A percentile compares a stretch with the other conserved stretches of the same genome.
phyloP scores from a whole-genome alignment of 2,888 invertebrate species.

The Agonopterix arenella region DNA sequence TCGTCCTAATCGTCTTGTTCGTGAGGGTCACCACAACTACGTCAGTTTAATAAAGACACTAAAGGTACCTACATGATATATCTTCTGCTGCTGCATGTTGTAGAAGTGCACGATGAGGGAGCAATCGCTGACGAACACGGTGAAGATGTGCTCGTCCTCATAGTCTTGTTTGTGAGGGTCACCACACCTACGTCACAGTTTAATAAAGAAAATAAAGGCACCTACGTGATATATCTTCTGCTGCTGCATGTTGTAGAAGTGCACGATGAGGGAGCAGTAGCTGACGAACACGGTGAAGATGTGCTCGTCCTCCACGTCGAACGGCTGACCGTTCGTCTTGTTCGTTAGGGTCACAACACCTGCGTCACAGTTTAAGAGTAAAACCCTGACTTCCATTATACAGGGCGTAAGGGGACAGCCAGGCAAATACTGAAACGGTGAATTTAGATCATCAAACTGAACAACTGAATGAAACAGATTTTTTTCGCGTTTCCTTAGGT shows the following conservation, averaged over 20 bases:
- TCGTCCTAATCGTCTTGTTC: conserved; percentile 77
- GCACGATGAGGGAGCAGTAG: conserved; percentile 76
- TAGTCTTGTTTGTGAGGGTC: conserved; percentile 75
- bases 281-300: conserved; percentile 74
- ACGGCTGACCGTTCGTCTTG: conserved; percentile 62
- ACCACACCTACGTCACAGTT: conserved; percentile 61
- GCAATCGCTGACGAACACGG: conserved; percentile 76
- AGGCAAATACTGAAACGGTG: too few relatives aligned
- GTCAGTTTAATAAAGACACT: too few relatives aligned
- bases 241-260: conserved; percentile 71
- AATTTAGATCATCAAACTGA: too few relatives aligned
- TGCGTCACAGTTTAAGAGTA: conserved; percentile 18
- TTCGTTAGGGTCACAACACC: conserved; percentile 78
- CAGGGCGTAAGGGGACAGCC: too few relatives aligned
- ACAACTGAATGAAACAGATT: too few relatives aligned
- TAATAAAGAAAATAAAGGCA: neutral
- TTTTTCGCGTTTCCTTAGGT: too few relatives aligned
- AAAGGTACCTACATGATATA: conserved; percentile 47
- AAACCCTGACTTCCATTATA: too few relatives aligned
- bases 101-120: conserved; percentile 76
- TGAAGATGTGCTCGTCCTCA: conserved; percentile 73
- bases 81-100: conserved; percentile 65
- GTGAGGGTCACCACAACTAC: conserved; percentile 76
- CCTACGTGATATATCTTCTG: conserved; percentile 63
- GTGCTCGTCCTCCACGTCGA: conserved; percentile 69